phyloP scores from a whole-genome alignment of 92 coral and sea anemone genomes.

The Siderastrea siderea region DNA sequence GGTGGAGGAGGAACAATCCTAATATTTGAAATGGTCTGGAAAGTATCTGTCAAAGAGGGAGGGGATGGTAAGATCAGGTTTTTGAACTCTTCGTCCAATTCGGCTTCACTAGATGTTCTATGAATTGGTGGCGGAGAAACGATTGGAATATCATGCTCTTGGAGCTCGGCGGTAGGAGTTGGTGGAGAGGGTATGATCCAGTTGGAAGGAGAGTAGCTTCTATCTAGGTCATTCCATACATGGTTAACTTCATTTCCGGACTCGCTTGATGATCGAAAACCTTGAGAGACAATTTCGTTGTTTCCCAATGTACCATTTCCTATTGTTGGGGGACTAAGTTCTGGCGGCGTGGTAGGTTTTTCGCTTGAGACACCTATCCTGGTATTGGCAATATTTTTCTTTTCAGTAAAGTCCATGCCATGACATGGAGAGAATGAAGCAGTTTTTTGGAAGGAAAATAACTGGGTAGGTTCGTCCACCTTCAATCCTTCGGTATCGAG shows the following conservation, averaged over 20 bases:
- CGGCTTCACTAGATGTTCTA: constrained; percentile 21
- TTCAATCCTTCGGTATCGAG: neutral
- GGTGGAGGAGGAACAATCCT: constrained; percentile 68
- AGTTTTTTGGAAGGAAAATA: neutral
- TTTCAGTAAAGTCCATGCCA: neutral
- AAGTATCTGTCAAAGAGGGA: constrained; percentile 53
- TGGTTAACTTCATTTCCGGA: neutral
- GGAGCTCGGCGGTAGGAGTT: constrained; percentile 70
- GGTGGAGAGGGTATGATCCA: constrained; percentile 92
- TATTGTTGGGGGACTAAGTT: neutral
- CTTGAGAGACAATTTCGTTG: neutral
- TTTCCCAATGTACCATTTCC: neutral
- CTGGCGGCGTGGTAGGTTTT: neutral
- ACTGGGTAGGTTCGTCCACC: neutral
- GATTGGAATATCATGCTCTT: constrained; percentile 62
- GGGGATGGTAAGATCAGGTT: constrained; percentile 82
- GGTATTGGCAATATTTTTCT: neutral
- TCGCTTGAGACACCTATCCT: neutral
- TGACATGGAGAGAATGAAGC: neutral
- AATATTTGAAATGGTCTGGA: constrained; percentile 17
- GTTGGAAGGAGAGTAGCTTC: constrained; percentile 60
- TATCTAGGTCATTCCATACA: constrained; percentile 1
- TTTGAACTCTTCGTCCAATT: constrained; percentile 42
- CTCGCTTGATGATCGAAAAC: neutral
- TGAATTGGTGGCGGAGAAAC: constrained; percentile 80